Conservation (phyloP, 2,888 invertebrate genomes). For the Oscheius sp. region DNA sequence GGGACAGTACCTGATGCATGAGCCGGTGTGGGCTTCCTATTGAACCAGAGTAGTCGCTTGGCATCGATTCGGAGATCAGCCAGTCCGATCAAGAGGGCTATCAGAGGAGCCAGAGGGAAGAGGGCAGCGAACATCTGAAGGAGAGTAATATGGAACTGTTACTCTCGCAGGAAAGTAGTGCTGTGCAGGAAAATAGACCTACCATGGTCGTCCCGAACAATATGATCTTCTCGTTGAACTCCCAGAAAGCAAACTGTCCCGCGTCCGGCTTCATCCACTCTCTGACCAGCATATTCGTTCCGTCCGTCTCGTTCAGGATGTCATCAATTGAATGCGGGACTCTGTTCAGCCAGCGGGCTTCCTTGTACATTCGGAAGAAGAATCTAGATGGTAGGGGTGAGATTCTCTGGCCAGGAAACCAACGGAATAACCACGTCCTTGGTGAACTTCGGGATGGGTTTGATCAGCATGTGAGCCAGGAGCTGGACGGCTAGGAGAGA, state of each 20-base stretch:
- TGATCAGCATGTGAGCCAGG: conserved; percentile 75
- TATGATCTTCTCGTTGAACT: conserved; percentile 77
- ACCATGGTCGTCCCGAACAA: conserved; percentile 75
- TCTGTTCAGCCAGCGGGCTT: conserved; percentile 35
- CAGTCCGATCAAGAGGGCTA: conserved; percentile 75
- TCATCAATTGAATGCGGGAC: conserved; percentile 39
- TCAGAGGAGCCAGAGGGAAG: conserved; percentile 76
- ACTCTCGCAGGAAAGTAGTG: no score
- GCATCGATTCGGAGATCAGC: conserved; percentile 73
- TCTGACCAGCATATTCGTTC: conserved; percentile 69
- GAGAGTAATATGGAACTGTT: no score
- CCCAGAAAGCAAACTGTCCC: conserved; percentile 75
- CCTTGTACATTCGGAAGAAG: conserved; percentile 21
- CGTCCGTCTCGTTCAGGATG: conserved; percentile 39
- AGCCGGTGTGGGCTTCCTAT: conserved; percentile 74
- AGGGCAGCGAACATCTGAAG: conserved; percentile 76
- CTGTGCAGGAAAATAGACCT: neutral
- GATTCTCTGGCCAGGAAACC: neutral
- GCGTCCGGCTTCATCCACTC: conserved; percentile 75
- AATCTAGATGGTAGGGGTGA: conserved; percentile 1
- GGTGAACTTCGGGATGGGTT: conserved; percentile 76
- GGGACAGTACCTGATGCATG: conserved; percentile 41
- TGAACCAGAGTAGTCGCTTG: conserved; percentile 65
- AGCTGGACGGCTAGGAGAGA: conserved; percentile 76
- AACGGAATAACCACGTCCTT: conserved; percentile 74